These are phyloP conservation scores for Xiphias gladius DNA, from an alignment of 2,113 vertebrate genomes.

Conservation along the genomic window DNA sequence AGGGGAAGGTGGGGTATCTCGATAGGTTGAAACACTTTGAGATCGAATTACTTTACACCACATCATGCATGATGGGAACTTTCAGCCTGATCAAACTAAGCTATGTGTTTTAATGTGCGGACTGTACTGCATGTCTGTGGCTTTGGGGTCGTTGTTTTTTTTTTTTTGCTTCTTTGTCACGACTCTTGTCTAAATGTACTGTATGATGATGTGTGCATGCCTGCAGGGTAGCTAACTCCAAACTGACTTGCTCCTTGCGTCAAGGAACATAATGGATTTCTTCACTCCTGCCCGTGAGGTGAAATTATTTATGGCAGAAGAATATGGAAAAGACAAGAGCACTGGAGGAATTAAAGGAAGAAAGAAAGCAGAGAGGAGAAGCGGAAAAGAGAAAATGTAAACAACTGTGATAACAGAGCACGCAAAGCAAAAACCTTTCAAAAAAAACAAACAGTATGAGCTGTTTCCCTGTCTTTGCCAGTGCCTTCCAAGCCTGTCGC, in stretches of 20 bases:
- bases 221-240: background rate
- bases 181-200: background rate
- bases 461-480: too few relatives aligned
- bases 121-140: background rate
- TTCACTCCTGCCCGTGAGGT: background rate
- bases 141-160: too few relatives aligned
- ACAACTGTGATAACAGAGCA: too few relatives aligned
- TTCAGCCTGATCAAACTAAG: conserved; percentile 28
- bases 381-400: too few relatives aligned
- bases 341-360: too few relatives aligned
- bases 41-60: too few relatives aligned
- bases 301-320: background rate
- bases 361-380: too few relatives aligned
- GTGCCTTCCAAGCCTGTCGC: too few relatives aligned
- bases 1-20: too few relatives aligned
- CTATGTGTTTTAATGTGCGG: background rate
- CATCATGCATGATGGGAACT: background rate
- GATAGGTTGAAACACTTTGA: too few relatives aligned
- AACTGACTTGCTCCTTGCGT: background rate
- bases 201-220: conserved; percentile 10
- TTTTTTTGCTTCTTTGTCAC: background rate
- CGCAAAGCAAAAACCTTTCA: too few relatives aligned
- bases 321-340: background rate
- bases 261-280: conserved; percentile 22
- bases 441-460: too few relatives aligned